Conservation (phyloP, 2,797 vertebrate genomes). For the Etheostoma perlongum region DNA sequence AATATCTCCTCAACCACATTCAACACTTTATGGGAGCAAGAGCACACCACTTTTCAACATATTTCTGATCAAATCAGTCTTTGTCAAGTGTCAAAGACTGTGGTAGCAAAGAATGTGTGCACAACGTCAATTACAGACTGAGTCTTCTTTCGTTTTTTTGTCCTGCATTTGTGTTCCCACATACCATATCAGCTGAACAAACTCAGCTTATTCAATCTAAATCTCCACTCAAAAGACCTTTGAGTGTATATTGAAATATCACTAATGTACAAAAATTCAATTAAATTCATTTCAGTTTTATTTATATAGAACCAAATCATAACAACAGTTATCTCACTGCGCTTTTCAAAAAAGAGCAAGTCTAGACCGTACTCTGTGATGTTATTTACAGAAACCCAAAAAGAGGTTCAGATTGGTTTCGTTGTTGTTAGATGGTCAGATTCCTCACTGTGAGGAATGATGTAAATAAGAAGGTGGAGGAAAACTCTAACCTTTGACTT, state of each 20-base stretch:
- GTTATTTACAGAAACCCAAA: no score
- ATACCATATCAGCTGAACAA: neutral
- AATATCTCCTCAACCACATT: neutral
- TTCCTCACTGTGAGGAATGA: constrained; percentile 10
- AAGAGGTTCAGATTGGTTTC: constrained; percentile 27
- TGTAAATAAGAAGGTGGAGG: constrained; percentile 41
- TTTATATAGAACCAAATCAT: no score
- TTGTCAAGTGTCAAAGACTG: neutral
- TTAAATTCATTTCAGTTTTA: no score
- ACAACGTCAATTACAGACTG: neutral
- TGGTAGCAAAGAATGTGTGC: no score
- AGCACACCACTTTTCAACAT: constrained; percentile 13
- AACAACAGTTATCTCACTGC: no score
- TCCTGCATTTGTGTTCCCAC: neutral
- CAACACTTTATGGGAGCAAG: neutral
- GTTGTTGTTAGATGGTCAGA: constrained; percentile 19
- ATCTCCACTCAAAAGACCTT: neutral
- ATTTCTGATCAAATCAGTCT: constrained; percentile 11
- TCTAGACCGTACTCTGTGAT: no score
- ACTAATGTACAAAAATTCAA: neutral
- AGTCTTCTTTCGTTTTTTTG: neutral
- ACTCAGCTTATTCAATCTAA: neutral
- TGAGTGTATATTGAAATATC: neutral
- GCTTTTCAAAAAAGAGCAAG: no score
- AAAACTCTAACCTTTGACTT: constrained; percentile 70